A percentile compares a stretch with the other conserved stretches of the same genome.
Conservation (phyloP, 2,888 invertebrate genomes). For the Poecilobothrus nobilitatus region DNA sequence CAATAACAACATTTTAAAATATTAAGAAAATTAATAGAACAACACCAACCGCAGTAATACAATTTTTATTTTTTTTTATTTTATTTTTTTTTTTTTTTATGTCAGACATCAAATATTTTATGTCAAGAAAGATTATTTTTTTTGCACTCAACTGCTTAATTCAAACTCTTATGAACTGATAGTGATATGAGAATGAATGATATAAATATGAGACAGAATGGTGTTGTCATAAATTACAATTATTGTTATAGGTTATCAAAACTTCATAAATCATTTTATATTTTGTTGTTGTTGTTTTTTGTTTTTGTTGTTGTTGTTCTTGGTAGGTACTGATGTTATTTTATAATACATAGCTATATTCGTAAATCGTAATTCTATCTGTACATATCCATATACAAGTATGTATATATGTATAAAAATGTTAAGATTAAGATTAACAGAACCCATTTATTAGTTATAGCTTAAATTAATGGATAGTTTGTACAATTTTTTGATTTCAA, state of each 20-base stretch:
- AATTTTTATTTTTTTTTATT: no score
- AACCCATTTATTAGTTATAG: no score
- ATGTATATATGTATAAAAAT: no score
- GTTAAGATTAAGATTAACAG: no score
- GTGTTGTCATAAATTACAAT: constrained; percentile 20
- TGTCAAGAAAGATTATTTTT: neutral
- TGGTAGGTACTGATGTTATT: no score
- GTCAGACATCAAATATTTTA: neutral
- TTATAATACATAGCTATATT: no score
- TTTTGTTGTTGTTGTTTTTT: neutral
- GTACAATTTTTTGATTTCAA: no score
- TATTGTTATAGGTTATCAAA: constrained; percentile 27
- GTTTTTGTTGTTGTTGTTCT: no score
- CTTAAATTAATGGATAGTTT: no score
- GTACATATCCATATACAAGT: no score
- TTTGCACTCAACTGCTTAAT: neutral
- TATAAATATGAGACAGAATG: constrained; percentile 3
- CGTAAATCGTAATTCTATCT: no score
- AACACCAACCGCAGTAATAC: neutral
- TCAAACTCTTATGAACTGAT: neutral
- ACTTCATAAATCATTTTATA: constrained; percentile 25
- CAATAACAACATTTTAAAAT: neutral
- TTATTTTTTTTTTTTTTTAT: neutral
- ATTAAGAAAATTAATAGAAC: neutral
- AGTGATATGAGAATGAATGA: neutral